phyloP scores from a whole-genome alignment of 2,888 invertebrate genomes.

The Xylocampa areola region DNA sequence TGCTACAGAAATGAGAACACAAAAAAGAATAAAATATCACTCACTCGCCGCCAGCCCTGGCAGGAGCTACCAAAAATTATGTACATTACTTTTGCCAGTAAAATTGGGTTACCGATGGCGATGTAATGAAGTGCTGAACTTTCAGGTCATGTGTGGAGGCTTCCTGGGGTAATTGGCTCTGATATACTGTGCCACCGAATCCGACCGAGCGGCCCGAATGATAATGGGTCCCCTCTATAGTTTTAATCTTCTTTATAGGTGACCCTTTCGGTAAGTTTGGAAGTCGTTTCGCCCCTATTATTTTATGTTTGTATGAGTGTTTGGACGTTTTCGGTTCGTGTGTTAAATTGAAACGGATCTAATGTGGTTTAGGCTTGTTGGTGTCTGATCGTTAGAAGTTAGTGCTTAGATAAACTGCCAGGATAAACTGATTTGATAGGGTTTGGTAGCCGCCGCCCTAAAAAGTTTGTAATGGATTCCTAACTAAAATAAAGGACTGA shows the following conservation, averaged over 20 bases:
- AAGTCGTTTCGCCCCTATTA: constrained; percentile 68
- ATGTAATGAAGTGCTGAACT: constrained; percentile 86
- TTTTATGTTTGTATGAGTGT: constrained; percentile 62
- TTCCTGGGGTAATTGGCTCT: constrained; percentile 75
- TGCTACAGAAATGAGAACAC: too few species aligned
- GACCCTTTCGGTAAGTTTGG: constrained; percentile 74
- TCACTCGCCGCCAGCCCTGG: constrained; percentile 37
- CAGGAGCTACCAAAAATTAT: constrained; percentile 62
- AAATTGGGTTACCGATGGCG: constrained; percentile 77
- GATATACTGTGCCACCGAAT: constrained; percentile 78
- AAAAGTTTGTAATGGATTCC: constrained; percentile 28
- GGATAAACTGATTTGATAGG: constrained; percentile 43
- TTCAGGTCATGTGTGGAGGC: constrained; percentile 82
- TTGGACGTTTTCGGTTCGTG: constrained; percentile 46
- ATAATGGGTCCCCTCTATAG: constrained; percentile 79
- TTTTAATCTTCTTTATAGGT: constrained; percentile 87
- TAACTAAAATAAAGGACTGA: constrained; percentile 35
- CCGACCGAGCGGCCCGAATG: constrained; percentile 66
- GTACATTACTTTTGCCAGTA: constrained; percentile 68
- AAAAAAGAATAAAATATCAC: not conserved
- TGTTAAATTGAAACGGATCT: constrained; percentile 52
- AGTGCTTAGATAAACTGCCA: constrained; percentile 41
- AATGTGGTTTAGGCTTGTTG: constrained; percentile 37
- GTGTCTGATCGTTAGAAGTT: constrained; percentile 50
- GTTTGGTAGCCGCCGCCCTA: constrained; percentile 20